phyloP scores from a whole-genome alignment of 2,888 invertebrate genomes.

The Chrysotoxum bicinctum region DNA sequence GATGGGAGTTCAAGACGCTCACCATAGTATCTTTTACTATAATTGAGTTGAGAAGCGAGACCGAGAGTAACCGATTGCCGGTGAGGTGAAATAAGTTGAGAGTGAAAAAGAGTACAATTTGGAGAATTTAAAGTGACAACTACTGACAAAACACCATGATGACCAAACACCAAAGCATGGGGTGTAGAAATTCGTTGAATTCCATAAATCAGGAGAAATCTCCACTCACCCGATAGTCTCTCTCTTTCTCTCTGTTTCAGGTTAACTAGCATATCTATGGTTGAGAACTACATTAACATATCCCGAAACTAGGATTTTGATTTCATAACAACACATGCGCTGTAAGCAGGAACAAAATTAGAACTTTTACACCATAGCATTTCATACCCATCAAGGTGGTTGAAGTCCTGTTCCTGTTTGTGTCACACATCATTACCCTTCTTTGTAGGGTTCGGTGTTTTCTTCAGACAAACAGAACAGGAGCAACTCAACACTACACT shows the following conservation, averaged over 20 bases:
- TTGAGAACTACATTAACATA: not conserved
- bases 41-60: not conserved
- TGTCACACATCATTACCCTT: not conserved
- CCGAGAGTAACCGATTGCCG: conserved; percentile 5
- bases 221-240: not conserved
- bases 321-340: conserved; percentile 19
- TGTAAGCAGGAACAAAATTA: not conserved
- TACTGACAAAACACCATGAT: not conserved
- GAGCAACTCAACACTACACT: too few species aligned
- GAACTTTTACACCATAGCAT: not conserved
- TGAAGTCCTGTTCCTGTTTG: conserved; percentile 10
- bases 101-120: conserved; percentile 23
- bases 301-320: not conserved
- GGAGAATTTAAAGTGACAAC: conserved; percentile 19
- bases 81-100: conserved; percentile 14
- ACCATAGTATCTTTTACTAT: conserved; percentile 23
- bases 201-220: conserved; percentile 38
- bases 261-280: not conserved
- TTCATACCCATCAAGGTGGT: conserved; percentile 3
- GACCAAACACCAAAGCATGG: conserved; percentile 5
- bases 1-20: conserved; percentile 51
- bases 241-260: conserved; percentile 17
- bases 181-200: conserved; percentile 34
- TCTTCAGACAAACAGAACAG: not conserved
- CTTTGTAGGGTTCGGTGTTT: not conserved